Evolutionary conservation across 2,113 vertebrate species (phyloP).

Genomic region (Emydura subglobosa): DNA sequence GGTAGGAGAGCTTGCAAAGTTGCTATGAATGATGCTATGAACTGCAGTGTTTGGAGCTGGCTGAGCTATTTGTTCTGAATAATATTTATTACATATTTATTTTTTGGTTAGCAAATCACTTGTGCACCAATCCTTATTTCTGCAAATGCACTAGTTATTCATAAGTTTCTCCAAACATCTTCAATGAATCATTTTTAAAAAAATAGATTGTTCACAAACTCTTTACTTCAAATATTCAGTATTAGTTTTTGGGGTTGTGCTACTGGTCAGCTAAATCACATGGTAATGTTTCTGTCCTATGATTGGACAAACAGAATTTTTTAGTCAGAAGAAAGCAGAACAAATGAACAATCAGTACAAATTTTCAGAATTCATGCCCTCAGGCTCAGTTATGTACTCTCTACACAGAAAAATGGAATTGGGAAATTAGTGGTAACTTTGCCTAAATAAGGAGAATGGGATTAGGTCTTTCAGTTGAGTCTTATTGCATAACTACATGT

Average conservation of each 20-base stretch:
- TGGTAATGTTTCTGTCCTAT: neutral
- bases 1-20: neutral
- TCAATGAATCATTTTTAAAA: neutral
- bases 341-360: neutral
- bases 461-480: neutral
- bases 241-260: neutral
- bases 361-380: neutral
- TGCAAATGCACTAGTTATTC: neutral
- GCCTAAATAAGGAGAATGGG: neutral
- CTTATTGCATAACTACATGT: neutral
- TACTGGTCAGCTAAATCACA: neutral
- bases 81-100: rapidly evolving
- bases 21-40: neutral
- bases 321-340: neutral
- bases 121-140: neutral
- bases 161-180: neutral
- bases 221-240: neutral
- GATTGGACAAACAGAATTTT: neutral
- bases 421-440: neutral
- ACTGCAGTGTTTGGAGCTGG: neutral
- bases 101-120: neutral
- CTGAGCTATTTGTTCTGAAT: rapidly evolving
- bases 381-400: neutral
- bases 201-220: neutral
- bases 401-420: neutral